Conservation (phyloP, 2,113 vertebrate species). For the Anser cygnoides region DNA sequence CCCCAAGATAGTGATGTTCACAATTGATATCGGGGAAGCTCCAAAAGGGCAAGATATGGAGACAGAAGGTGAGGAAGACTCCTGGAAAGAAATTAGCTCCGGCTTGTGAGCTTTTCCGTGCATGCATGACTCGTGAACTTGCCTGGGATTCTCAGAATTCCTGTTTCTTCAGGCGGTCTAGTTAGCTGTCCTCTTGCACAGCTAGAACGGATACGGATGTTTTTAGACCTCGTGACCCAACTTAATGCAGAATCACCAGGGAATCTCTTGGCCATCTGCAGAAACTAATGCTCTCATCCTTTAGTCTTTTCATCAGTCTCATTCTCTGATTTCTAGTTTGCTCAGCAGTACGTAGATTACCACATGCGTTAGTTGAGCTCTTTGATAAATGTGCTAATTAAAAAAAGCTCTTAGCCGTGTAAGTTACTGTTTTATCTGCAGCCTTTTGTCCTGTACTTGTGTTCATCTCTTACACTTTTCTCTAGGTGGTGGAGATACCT, state of each 20-base stretch:
- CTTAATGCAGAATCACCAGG: neutral
- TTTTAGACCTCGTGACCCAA: neutral
- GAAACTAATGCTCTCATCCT: constrained; percentile 22
- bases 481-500: constrained; percentile 89
- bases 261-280: neutral
- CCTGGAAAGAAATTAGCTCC: neutral
- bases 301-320: neutral
- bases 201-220: neutral
- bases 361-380: neutral
- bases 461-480: constrained; percentile 73
- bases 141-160: neutral
- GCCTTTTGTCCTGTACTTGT: constrained; percentile 55
- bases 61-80: constrained; percentile 89
- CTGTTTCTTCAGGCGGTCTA: neutral
- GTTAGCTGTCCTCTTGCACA: neutral
- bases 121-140: neutral
- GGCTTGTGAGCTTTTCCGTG: neutral
- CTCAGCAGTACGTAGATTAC: neutral
- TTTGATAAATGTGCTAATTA: constrained; percentile 12
- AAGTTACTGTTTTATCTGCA: constrained; percentile 60
- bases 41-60: constrained; percentile 97
- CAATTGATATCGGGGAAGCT: constrained; percentile 97
- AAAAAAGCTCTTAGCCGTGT: neutral
- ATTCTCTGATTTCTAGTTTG: neutral
- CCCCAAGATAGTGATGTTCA: constrained; percentile 99